These are phyloP conservation scores for Apis florea DNA, from an alignment of 1,140 invertebrate genomes.

Conservation along the genomic window DNA sequence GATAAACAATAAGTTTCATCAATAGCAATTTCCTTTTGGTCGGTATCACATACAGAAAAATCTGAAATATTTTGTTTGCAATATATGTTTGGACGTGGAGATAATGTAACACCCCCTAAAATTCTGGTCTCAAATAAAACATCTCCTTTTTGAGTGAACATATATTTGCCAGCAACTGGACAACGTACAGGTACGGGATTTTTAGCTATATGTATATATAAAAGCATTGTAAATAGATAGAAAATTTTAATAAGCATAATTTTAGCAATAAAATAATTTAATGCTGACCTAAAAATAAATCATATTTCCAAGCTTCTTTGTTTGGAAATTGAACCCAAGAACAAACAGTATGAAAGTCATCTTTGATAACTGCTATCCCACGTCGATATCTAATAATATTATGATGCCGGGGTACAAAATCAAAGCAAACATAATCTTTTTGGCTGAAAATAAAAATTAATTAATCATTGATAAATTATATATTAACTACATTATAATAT, in stretches of 20 bases:
- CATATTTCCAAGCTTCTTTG: slow-evolving; percentile 92
- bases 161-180: slow-evolving; percentile 97
- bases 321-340: slow-evolving; percentile 96
- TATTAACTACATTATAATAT: slow-evolving; percentile 50
- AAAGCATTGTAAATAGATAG: slow-evolving; percentile 56
- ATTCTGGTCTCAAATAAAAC: slow-evolving; percentile 95
- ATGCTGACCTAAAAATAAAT: slow-evolving; percentile 87
- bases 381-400: slow-evolving; percentile 96
- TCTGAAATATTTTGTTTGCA: slow-evolving; percentile 97
- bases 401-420: slow-evolving; percentile 97
- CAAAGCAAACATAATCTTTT: slow-evolving; percentile 98
- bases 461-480: not conserved
- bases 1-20: slow-evolving; percentile 97
- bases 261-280: slow-evolving; percentile 4
- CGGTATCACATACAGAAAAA: slow-evolving; percentile 95
- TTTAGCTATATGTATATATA: slow-evolving; percentile 83
- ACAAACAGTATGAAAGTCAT: slow-evolving; percentile 94
- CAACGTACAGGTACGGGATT: slow-evolving; percentile 96
- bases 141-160: slow-evolving; percentile 94
- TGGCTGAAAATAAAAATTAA: slow-evolving; percentile 85
- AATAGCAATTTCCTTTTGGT: slow-evolving; percentile 95
- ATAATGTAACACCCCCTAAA: slow-evolving; percentile 95
- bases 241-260: not conserved
- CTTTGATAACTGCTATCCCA: slow-evolving; percentile 93
- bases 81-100: slow-evolving; percentile 94